A percentile compares a stretch with the other conserved stretches of the same genome.
Conservation (phyloP, 2,888 invertebrate genomes). For the Dysmachus trigonus region DNA sequence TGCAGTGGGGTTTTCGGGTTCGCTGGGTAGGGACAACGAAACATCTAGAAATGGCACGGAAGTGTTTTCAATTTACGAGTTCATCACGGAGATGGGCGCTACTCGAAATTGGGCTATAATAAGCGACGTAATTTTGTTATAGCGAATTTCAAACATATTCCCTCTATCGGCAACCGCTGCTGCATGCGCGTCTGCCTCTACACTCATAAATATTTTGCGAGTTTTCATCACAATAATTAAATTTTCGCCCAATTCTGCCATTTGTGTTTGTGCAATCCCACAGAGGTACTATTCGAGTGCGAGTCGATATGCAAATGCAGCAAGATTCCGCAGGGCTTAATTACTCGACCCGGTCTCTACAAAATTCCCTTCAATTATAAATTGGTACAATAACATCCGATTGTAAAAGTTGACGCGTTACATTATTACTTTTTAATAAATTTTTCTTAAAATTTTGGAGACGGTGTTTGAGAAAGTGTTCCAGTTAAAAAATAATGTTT, state of each 20-base stretch:
- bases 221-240: constrained; percentile 6
- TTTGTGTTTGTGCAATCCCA: constrained; percentile 3
- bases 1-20: neutral
- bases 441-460: no score
- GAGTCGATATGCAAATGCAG: neutral
- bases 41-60: constrained; percentile 33
- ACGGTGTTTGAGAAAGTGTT: no score
- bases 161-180: neutral
- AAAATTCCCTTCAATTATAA: neutral
- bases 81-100: neutral
- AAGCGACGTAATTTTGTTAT: constrained; percentile 16
- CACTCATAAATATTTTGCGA: neutral
- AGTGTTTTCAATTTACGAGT: constrained; percentile 30
- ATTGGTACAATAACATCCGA: neutral
- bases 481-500: no score
- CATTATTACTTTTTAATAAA: neutral
- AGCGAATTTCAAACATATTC: constrained; percentile 12
- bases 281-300: neutral
- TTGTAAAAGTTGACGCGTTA: no score
- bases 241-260: constrained; percentile 2
- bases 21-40: neutral
- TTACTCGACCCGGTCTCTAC: neutral
- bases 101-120: constrained; percentile 4
- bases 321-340: neutral
- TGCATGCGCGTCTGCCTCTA: neutral